Evolutionary conservation across 2,113 vertebrate species (phyloP), one percentile per base, ranked within the genome.

Genomic region (Nanger granti): DNA sequence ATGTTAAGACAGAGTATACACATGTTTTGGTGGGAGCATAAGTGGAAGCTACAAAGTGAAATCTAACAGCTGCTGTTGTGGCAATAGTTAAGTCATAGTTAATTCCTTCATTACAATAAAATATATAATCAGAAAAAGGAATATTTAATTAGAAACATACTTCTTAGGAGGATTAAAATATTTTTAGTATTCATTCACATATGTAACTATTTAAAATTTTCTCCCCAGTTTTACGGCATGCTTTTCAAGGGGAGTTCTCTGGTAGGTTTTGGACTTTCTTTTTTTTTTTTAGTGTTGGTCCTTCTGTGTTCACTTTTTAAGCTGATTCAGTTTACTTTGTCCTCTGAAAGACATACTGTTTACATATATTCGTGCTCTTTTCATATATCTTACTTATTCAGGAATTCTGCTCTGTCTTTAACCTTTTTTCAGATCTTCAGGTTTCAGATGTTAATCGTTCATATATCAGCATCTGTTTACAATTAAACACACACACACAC

Each of bases 151-250:
- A 91, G 89, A 89, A 97, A 66, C 83, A 95, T 7, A 91, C 22
- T 80, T 96, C 80, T 94, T 80, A 93, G 57, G 26, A 73, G 52
- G 84, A 87, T 96, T 97, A 94, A 64, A 97, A 87, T 96, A 59
- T 64, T 96, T 93, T 95, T 89, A 73, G 62, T 97, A 73, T 96
- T 62, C 47, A 90, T 85, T 93, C n/a, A 55, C 57, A 97, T 94
- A 41, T 93, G n/a, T 44, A 97, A 31, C 82, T 97, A 47, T 98
- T 96, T 95, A 91, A 91, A 94, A 54, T 59, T 13, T 76, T 95
- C 52, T 96, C 28, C 92, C 11, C 59, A 82, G 14, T 93, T 97
- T 97, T 91, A 89, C 3, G 41, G 64, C 10, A 87, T 83, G 59
- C 28, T 92, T 97, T 97, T 83, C 44, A 92, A 97, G 82, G 34